phyloP scores from a whole-genome alignment of 2,113 vertebrate species.

The Gambusia holbrooki region DNA sequence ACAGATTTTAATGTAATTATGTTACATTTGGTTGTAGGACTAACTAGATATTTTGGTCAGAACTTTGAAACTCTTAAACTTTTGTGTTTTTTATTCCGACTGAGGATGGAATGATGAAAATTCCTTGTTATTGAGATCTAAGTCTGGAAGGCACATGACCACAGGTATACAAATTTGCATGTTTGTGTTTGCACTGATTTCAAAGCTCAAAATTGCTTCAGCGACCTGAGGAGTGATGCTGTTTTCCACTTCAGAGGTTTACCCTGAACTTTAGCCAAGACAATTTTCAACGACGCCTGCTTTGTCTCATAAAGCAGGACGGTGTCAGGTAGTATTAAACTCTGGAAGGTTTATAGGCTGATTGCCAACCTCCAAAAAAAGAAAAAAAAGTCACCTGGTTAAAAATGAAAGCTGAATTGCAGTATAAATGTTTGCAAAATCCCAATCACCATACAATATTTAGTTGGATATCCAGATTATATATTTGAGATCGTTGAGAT shows the following conservation, averaged over 20 bases:
- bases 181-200: constrained; percentile 12
- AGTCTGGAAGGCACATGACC: constrained; percentile 8
- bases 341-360: no score
- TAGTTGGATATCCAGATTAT: not conserved
- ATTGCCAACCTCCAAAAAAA: not conserved
- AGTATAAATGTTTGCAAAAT: not conserved
- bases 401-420: not conserved
- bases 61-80: not conserved
- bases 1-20: not conserved
- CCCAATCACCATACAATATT: no score
- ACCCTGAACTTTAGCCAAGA: not conserved
- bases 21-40: not conserved
- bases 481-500: not conserved
- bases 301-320: not conserved
- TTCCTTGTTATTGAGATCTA: constrained; percentile 17
- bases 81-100: constrained; percentile 9
- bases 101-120: constrained; percentile 17
- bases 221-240: not conserved
- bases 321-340: not conserved
- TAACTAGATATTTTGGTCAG: not conserved
- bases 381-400: not conserved
- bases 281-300: not conserved
- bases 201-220: constrained; percentile 1
- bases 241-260: not conserved
- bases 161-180: constrained; percentile 15